Conservation (phyloP, 2,888 invertebrate species). For the Rutpela maculata region DNA sequence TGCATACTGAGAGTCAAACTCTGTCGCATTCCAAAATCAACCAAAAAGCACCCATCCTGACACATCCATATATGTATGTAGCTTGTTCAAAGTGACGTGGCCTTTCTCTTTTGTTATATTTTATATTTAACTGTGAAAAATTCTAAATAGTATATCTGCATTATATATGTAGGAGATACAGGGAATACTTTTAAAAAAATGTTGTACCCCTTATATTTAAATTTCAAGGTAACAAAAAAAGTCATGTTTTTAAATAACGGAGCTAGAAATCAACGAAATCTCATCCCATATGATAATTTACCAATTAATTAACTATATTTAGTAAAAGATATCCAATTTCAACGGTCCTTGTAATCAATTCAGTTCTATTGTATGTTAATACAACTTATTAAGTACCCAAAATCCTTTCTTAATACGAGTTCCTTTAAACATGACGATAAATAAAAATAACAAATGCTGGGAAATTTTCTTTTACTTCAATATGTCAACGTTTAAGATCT, state of each 20-base stretch:
- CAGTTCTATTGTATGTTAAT: slow-evolving; percentile 1
- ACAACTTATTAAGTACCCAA: slow-evolving; percentile 3
- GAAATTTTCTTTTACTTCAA: background rate
- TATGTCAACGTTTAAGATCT: slow-evolving; percentile 2
- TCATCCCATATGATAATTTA: background rate
- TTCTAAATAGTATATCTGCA: too few species aligned
- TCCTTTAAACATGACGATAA: background rate
- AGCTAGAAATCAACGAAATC: background rate
- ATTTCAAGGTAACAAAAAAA: too few species aligned
- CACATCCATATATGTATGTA: too few species aligned
- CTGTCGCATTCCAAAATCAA: too few species aligned
- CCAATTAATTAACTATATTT: slow-evolving; percentile 4
- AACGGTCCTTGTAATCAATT: background rate
- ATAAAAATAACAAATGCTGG: background rate
- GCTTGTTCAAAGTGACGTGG: too few species aligned
- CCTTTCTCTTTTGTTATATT: too few species aligned
- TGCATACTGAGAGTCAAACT: too few species aligned
- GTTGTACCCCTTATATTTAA: too few species aligned
- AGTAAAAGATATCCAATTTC: slow-evolving; percentile 4
- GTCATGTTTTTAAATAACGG: background rate
- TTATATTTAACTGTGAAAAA: too few species aligned
- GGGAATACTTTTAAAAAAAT: too few species aligned
- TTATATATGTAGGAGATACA: too few species aligned
- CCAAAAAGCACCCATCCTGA: too few species aligned
- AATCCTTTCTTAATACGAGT: background rate